Percentiles rank a stretch among this genome's conserved stretches.
phyloP scores from a whole-genome alignment of 2,888 invertebrate species.

The Mechanitis messenoides region DNA sequence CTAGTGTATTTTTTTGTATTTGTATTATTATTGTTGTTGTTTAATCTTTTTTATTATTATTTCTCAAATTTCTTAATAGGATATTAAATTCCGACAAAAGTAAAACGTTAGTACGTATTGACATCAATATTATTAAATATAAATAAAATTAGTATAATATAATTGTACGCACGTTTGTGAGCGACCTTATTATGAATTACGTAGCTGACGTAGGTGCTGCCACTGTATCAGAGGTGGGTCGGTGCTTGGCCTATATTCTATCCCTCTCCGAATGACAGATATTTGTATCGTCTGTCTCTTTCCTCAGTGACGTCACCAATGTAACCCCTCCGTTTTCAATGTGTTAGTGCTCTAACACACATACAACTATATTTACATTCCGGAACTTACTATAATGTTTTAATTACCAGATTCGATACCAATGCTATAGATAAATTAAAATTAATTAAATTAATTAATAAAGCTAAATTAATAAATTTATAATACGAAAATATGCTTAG shows the following conservation, averaged over 20 bases:
- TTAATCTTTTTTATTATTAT: too few species aligned
- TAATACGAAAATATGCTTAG: too few species aligned
- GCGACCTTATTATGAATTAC: slow-evolving; percentile 44
- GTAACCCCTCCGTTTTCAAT: slow-evolving; percentile 46
- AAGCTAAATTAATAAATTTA: too few species aligned
- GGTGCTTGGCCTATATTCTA: slow-evolving; percentile 73
- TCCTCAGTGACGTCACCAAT: slow-evolving; percentile 67
- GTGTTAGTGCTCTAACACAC: slow-evolving; percentile 56
- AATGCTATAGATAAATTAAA: not conserved
- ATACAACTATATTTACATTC: slow-evolving; percentile 35
- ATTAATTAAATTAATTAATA: too few species aligned
- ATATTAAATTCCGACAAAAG: too few species aligned
- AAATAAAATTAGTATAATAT: slow-evolving; percentile 18
- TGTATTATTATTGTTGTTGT: too few species aligned
- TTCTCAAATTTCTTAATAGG: too few species aligned
- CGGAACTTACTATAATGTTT: slow-evolving; percentile 41
- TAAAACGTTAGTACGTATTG: not conserved
- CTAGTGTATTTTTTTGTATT: too few species aligned
- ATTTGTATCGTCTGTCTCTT: slow-evolving; percentile 38
- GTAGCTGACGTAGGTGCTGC: slow-evolving; percentile 51
- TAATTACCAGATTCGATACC: slow-evolving; percentile 22
- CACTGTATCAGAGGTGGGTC: slow-evolving; percentile 66
- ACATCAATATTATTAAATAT: slow-evolving; percentile 4
- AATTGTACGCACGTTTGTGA: slow-evolving; percentile 31
- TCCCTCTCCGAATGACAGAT: slow-evolving; percentile 42